Conservation (phyloP, 1,140 invertebrate genomes). For the Rhagoletis pomonella region DNA sequence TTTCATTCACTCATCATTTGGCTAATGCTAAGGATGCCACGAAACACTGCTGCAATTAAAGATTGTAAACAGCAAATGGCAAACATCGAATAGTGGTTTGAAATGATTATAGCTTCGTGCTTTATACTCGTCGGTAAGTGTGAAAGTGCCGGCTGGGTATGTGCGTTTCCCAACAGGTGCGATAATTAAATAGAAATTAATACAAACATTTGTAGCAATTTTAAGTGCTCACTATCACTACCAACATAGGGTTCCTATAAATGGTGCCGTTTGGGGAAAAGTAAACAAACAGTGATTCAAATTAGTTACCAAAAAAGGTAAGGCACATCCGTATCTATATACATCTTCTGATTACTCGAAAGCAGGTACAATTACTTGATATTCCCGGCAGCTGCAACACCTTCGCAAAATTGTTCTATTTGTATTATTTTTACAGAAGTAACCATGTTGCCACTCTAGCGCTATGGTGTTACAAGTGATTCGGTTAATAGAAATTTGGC, state of each 20-base stretch:
- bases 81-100: background rate
- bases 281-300: too few relatives aligned
- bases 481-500: constrained; percentile 36
- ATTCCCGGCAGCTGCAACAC: background rate
- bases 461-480: background rate
- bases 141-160: background rate
- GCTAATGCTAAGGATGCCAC: background rate
- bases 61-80: constrained; percentile 2
- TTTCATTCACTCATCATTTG: background rate
- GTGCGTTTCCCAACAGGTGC: constrained; percentile 1
- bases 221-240: background rate
- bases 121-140: background rate
- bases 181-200: constrained; percentile 39
- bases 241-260: background rate
- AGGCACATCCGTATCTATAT: background rate
- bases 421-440: background rate
- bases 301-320: background rate
- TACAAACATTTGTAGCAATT: background rate
- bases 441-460: background rate
- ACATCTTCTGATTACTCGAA: background rate
- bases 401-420: background rate
- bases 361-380: background rate
- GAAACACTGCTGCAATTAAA: constrained; percentile 29
- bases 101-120: background rate
- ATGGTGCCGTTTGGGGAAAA: background rate